These are phyloP conservation scores for Drosophila fungiperda DNA, from an alignment of 2,888 invertebrate species.

Conservation along the genomic window DNA sequence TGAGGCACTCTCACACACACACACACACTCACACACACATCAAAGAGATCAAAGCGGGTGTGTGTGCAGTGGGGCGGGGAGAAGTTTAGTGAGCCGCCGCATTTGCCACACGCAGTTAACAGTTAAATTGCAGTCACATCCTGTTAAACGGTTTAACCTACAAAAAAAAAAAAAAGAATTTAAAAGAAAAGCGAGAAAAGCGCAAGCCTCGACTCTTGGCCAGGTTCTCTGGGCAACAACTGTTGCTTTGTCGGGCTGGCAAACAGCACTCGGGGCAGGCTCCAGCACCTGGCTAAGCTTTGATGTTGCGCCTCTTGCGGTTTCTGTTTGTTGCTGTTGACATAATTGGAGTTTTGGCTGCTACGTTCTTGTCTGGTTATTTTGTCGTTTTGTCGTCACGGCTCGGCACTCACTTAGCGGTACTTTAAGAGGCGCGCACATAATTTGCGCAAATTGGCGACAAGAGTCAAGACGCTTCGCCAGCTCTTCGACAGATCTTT, in stretches of 20 bases:
- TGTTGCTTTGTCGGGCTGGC: slow-evolving; percentile 55
- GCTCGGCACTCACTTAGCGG: slow-evolving; percentile 74
- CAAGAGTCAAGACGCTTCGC: slow-evolving; percentile 55
- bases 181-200: slow-evolving; percentile 12
- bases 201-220: slow-evolving; percentile 42
- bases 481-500: slow-evolving; percentile 62
- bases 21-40: slow-evolving; percentile 52
- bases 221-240: slow-evolving; percentile 54
- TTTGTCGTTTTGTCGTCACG: slow-evolving; percentile 48
- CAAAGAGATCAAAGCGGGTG: slow-evolving; percentile 64
- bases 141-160: slow-evolving; percentile 78
- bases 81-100: slow-evolving; percentile 36
- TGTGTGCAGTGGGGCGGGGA: neutral
- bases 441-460: slow-evolving; percentile 80
- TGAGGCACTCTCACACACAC: slow-evolving; percentile 62
- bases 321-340: slow-evolving; percentile 60
- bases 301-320: slow-evolving; percentile 71
- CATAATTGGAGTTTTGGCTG: slow-evolving; percentile 78
- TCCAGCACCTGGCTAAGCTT: slow-evolving; percentile 53
- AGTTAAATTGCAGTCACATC: slow-evolving; percentile 67
- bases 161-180: slow-evolving; percentile 36
- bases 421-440: slow-evolving; percentile 76
- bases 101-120: slow-evolving; percentile 64
- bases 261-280: slow-evolving; percentile 42
- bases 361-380: slow-evolving; percentile 23